Base-by-base conservation (phyloP, 2,888 invertebrate species). In the Euzophera pinguis region DNA sequence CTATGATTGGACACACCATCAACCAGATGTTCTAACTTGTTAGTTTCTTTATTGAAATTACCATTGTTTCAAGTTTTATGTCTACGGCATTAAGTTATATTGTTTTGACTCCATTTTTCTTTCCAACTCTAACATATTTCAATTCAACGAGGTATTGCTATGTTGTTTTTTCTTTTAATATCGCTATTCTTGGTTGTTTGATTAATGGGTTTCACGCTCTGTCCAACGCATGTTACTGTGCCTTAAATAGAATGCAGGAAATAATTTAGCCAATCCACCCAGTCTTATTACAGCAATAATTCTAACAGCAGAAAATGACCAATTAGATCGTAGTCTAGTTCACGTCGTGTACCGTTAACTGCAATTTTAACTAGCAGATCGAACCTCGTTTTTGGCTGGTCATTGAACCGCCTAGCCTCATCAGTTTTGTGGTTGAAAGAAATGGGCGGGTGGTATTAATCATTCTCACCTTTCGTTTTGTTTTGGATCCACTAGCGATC, bases 361-460 rank as follows among this genome's bases (percentile, higher is more conserved):
- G 69, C 74, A 71, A 74, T 65, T 63, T 63, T 64, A 65, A 64
- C 63, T 59, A 61, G 57, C 55, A 61, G 65, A 70, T 67, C 64
- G 66, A 66, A 67, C 68, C 59, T 66, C 62, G 76, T 78, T 78
- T 79, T 78, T 60, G 59, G 52, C 55, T 72, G 79, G 76, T 75
- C 79, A 65, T 69, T 71, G 80, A 78, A 74, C 49, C 39, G 39
- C 10, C 39, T 13, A 14, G 59, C 60, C 56, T 47, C 51, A 48
- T 35, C 53, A 53, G 37, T 27, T 27, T n/a, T 27, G 32, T 14
- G 22, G 45, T 55, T 37, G 38, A 50, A 37, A 41, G 49, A 27
- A 54, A 47, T 49, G 39, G 49, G 14, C 53, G 17, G 22, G 34
- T 47, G 32, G 34, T 52, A 52, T 52, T 27, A 50, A 50, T 50